A percentile compares a stretch with the other conserved stretches of the same genome.
These are phyloP conservation scores for Poeciliopsis occidentalis DNA, from an alignment of 2,113 vertebrate species.

Conservation along the genomic window DNA sequence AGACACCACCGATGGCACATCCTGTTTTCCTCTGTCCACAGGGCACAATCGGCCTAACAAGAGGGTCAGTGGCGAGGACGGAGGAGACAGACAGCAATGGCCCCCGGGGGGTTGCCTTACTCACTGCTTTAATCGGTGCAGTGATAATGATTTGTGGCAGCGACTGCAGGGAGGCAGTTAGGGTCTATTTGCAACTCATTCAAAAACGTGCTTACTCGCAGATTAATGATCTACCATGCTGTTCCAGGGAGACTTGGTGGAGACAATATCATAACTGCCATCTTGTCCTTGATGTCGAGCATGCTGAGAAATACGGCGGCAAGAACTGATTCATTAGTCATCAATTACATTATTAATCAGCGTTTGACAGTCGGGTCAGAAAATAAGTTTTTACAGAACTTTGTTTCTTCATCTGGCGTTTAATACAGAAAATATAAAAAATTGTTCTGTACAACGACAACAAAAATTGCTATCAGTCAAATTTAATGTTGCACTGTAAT, in stretches of 20 bases:
- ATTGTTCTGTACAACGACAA: neutral
- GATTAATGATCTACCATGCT: conserved; percentile 46
- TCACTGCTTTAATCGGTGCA: conserved; percentile 65
- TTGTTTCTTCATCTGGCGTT: neutral
- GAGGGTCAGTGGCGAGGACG: conserved; percentile 67
- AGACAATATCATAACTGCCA: conserved; percentile 25
- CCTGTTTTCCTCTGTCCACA: conserved; percentile 29
- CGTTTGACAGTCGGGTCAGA: conserved; percentile 12
- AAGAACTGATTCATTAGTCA: conserved; percentile 23
- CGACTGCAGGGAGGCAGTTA: conserved; percentile 66
- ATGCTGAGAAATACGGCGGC: neutral
- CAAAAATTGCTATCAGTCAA: neutral
- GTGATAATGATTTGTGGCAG: conserved; percentile 71
- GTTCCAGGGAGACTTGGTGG: conserved; percentile 9
- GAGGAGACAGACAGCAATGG: conserved; percentile 48
- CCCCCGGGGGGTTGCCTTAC: conserved; percentile 57
- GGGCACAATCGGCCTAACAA: conserved; percentile 51
- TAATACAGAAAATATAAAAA: neutral
- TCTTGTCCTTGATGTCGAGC: conserved; percentile 36
- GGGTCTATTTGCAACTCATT: conserved; percentile 69
- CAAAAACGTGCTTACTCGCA: conserved; percentile 42
- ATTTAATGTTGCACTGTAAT: neutral
- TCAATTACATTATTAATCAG: conserved; percentile 27
- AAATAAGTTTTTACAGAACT: neutral
- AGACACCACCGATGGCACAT: conserved; percentile 37